Conservation (phyloP, 2,113 vertebrate species). For the Leucoraja erinaceus region DNA sequence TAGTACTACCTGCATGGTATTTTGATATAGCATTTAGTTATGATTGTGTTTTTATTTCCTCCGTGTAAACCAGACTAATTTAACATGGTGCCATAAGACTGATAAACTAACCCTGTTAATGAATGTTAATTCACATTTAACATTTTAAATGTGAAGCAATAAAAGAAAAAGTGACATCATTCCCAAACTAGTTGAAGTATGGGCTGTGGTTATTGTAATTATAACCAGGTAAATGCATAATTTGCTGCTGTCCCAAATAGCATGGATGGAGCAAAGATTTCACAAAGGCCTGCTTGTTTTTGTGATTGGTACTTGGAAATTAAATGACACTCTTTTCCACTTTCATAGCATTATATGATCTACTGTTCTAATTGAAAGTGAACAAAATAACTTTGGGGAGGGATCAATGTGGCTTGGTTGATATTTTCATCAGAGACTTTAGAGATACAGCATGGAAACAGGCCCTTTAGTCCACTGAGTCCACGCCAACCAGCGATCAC, state of each 20-base stretch:
- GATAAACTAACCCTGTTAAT: neutral
- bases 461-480: no score
- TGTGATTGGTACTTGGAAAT: neutral
- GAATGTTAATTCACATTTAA: neutral
- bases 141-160: neutral
- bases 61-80: neutral
- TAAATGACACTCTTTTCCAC: neutral
- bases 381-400: neutral
- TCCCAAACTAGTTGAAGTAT: neutral
- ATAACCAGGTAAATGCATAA: no score
- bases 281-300: neutral
- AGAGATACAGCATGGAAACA: no score
- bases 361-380: neutral
- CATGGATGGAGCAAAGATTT: neutral
- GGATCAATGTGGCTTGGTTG: neutral
- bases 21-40: neutral
- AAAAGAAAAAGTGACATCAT: neutral
- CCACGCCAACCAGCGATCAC: no score
- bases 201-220: neutral
- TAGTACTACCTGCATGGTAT: no score
- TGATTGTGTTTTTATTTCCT: no score
- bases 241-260: neutral
- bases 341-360: neutral
- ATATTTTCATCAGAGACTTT: neutral
- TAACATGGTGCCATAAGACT: neutral